These are phyloP conservation scores for Pedicia rivosa DNA, from an alignment of 2,888 invertebrate species.

Conservation along the genomic window DNA sequence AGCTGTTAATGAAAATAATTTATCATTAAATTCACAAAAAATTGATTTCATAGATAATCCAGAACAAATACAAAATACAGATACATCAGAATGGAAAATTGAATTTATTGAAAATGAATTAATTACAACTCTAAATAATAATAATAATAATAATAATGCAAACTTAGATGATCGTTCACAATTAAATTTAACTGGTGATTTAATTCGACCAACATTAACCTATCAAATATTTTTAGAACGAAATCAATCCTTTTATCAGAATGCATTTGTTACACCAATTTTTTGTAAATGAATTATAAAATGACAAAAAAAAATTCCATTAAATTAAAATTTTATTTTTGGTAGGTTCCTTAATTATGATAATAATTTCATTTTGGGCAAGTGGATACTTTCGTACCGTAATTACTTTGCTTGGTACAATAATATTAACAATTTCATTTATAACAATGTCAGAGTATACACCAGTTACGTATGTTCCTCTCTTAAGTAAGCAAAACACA, in stretches of 20 bases:
- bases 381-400: constrained; percentile 22
- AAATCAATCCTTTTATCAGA: constrained; percentile 1
- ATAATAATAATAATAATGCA: neutral
- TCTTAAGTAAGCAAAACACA: constrained; percentile 24
- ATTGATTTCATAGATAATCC: no score
- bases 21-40: no score
- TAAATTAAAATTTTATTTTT: no score
- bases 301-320: no score
- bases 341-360: neutral
- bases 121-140: neutral
- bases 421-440: constrained; percentile 19
- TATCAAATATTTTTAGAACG: no score
- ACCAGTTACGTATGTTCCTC: constrained; percentile 22
- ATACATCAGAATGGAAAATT: no score
- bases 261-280: constrained; percentile 1
- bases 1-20: no score
- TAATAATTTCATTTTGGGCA: neutral
- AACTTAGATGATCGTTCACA: neutral
- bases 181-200: no score
- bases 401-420: constrained; percentile 19
- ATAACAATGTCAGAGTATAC: constrained; percentile 23
- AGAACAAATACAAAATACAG: no score
- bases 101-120: neutral
- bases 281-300: neutral
- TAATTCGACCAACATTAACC: no score